A percentile compares a stretch with the other conserved stretches of the same genome.
phyloP scores from a whole-genome alignment of 2,888 invertebrate species.

The Synergus umbraculus region DNA sequence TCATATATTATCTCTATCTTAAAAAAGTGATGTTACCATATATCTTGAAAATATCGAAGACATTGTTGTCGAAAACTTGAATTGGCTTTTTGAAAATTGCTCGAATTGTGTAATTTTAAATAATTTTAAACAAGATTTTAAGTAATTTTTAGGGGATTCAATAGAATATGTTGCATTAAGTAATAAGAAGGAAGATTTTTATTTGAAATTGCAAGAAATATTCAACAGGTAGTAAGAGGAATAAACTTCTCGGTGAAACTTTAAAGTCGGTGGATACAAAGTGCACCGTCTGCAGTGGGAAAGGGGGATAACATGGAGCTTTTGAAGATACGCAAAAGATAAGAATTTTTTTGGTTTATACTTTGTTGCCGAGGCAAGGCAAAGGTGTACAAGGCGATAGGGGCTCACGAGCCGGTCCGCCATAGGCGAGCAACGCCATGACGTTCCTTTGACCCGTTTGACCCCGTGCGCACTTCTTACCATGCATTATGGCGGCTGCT shows the following conservation, averaged over 20 bases:
- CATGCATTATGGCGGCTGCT: constrained; percentile 75
- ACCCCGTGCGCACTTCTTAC: constrained; percentile 75
- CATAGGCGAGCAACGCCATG: constrained; percentile 72
- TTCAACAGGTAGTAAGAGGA: background rate
- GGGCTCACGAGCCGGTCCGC: constrained; percentile 57
- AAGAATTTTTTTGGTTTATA: constrained; percentile 32
- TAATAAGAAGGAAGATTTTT: no score
- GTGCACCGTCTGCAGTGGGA: background rate
- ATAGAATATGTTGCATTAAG: no score
- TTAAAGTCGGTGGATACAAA: constrained; percentile 9
- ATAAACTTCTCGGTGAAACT: constrained; percentile 13
- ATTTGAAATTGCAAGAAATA: no score
- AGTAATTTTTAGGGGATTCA: no score
- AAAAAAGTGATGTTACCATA: no score
- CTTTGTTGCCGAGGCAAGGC: constrained; percentile 41
- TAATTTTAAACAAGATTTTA: no score
- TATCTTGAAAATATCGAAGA: no score
- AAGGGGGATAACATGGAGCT: constrained; percentile 31
- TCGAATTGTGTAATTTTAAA: no score
- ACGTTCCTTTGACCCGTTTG: constrained; percentile 75
- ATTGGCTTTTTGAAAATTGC: no score
- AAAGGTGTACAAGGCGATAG: constrained; percentile 42
- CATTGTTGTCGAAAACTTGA: no score
- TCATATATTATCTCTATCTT: no score
- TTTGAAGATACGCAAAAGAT: constrained; percentile 37